Evolutionary conservation across 2,797 vertebrate genomes (phyloP), one percentile per base, ranked within the genome.

Genomic region (Lophotriccus pileatus): DNA sequence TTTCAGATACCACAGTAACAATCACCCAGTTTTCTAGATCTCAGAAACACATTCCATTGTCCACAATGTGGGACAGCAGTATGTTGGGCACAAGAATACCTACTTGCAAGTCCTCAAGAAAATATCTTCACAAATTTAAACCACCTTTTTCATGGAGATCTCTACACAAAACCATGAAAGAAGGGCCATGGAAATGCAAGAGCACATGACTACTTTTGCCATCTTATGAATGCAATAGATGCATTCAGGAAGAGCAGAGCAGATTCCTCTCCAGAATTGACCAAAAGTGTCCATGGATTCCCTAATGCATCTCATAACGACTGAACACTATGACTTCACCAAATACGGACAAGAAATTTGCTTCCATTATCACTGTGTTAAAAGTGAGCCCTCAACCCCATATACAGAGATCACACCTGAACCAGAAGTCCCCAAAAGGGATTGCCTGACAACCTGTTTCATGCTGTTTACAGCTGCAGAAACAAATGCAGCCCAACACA

Each of bases 251-350:
- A 50, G 18, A 83, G 23, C 2, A 4, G 32, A 63, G 59, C 3
- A 52, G 53, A 60, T 15, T 18, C 32, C 59, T 41, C 59, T 49
- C 24, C 43, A 44, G 32, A 83, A 25, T 1, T 8, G 6, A 83
- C 7, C 13, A 17, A 16, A 84, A 39, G 9, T 0, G 1, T 46
- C 70, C 18, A 22, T 2, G 2, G 27, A 36, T 79, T 79, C 16
- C 70, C 41, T 55, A 78, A 37, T 1, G 3, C 49, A 63, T 34
- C 12, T 49, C 14, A 24, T 3, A 39, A 41, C 12, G 17, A 70
- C 0, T 36, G 49, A 79, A 79, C 22, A 77, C 24, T 7, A 66
- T 0, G 1, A 58, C 30, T 36, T 78, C 0, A 0, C 12, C 30
- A 72, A 66, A 41, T 6, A n/a, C 8, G 58, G 39, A 67, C 20